A percentile compares a stretch with the other conserved stretches of the same genome.
Evolutionary conservation across 2,113 vertebrate genomes (phyloP).

Genomic region (Phoxinus phoxinus): DNA sequence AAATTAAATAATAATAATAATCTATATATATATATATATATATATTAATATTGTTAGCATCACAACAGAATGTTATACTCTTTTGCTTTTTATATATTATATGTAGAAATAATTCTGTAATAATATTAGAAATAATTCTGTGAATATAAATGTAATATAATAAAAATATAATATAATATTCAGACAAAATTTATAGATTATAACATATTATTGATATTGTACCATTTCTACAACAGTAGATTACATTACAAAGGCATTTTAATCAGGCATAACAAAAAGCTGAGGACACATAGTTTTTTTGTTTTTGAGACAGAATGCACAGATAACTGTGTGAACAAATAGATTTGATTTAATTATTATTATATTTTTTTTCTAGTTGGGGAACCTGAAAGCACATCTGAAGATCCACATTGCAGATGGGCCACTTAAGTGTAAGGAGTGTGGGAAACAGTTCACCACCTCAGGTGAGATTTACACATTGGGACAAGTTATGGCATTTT

Average conservation of each 20-base stretch:
- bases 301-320: too few species aligned
- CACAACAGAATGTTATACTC: not conserved
- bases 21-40: not conserved
- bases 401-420: constrained; percentile 94
- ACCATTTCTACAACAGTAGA: not conserved
- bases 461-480: constrained; percentile 81
- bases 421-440: constrained; percentile 95
- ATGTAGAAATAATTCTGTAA: too few species aligned
- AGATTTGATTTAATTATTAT: not conserved
- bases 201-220: not conserved
- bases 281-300: too few species aligned
- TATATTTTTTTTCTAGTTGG: constrained; percentile 75
- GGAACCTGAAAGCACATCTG: constrained; percentile 94
- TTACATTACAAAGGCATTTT: not conserved
- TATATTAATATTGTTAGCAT: not conserved
- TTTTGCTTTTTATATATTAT: too few species aligned
- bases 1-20: not conserved
- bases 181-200: not conserved
- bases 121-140: too few species aligned
- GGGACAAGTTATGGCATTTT: not conserved
- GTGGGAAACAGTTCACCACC: constrained; percentile 98
- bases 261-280: not conserved
- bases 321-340: too few species aligned
- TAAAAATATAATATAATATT: not conserved
- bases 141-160: not conserved